Evolutionary conservation across 2,113 vertebrate species (phyloP).

Genomic region (Anhinga anhinga): DNA sequence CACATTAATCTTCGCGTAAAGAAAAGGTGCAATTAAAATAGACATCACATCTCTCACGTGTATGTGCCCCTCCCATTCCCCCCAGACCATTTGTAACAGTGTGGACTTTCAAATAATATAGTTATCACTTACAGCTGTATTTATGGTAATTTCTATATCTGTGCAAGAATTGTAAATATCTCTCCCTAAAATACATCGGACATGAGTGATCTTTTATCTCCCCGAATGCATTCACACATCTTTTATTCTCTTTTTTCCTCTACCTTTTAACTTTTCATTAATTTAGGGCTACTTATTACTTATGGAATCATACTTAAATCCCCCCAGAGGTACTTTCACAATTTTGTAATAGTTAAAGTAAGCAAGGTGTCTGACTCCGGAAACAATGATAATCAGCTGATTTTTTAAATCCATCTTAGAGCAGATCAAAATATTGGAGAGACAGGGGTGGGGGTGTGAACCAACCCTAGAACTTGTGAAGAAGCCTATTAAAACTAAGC

Average conservation of each 20-base stretch:
- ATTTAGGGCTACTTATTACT: not conserved
- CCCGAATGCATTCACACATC: not conserved
- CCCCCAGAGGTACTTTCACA: not conserved
- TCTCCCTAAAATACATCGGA: not conserved
- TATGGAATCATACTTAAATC: not conserved
- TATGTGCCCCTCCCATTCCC: not conserved
- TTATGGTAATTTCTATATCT: not conserved
- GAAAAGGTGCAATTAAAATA: not conserved
- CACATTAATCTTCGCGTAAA: not conserved
- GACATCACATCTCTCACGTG: not conserved
- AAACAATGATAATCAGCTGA: not conserved
- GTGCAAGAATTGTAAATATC: not conserved
- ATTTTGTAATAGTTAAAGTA: not conserved
- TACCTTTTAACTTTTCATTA: not conserved
- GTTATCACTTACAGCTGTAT: not conserved
- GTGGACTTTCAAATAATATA: not conserved
- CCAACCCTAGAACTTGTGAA: not conserved
- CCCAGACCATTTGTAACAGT: not conserved
- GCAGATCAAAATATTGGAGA: not conserved
- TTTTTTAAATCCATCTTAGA: not conserved
- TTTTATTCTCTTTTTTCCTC: not conserved
- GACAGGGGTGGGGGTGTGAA: rapidly evolving
- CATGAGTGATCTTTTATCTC: not conserved
- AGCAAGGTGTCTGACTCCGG: not conserved
- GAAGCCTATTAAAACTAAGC: not conserved